Percentiles rank a stretch among this genome's conserved stretches.
Evolutionary conservation across 2,113 vertebrate species (phyloP).

Genomic region (Trinectes maculatus): DNA sequence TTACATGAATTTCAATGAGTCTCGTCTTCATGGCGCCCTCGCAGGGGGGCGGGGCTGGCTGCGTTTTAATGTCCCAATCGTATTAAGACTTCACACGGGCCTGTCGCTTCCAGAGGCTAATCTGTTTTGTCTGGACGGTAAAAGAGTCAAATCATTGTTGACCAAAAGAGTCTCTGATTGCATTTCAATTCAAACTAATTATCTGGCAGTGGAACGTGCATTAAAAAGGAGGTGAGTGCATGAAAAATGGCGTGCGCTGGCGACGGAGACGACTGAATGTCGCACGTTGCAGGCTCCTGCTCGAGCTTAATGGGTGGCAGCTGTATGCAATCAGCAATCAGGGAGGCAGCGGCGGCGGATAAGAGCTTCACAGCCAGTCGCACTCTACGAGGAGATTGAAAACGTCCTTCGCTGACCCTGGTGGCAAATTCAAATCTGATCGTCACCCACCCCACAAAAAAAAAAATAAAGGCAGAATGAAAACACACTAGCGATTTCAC

Average conservation of each 20-base stretch:
- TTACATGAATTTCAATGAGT: conserved; percentile 67
- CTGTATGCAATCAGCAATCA: conserved; percentile 76
- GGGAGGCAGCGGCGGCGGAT: conserved; percentile 54
- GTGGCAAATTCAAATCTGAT: conserved; percentile 17
- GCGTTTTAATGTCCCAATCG: conserved; percentile 47
- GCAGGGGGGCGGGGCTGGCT: conserved; percentile 21
- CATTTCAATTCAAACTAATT: neutral
- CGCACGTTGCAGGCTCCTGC: conserved; percentile 26
- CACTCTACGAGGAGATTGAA: conserved; percentile 26
- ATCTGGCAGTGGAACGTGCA: neutral
- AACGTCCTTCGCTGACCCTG: conserved; percentile 37
- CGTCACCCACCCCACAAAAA: neutral
- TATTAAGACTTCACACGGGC: conserved; percentile 59
- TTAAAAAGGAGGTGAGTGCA: neutral
- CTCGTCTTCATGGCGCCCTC: conserved; percentile 26
- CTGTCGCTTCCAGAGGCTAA: conserved; percentile 17
- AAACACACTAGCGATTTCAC: conserved; percentile 14
- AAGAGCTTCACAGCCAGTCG: conserved; percentile 39
- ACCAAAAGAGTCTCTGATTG: neutral
- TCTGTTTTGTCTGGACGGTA: conserved; percentile 37
- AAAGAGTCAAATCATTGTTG: conserved; percentile 20
- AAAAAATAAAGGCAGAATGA: conserved; percentile 20
- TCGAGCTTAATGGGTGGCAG: conserved; percentile 64
- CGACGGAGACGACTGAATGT: neutral
- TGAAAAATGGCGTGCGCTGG: conserved; percentile 1